Evolutionary conservation across 1,140 invertebrate species (phyloP).

Genomic region (Cherax quadricarinatus): DNA sequence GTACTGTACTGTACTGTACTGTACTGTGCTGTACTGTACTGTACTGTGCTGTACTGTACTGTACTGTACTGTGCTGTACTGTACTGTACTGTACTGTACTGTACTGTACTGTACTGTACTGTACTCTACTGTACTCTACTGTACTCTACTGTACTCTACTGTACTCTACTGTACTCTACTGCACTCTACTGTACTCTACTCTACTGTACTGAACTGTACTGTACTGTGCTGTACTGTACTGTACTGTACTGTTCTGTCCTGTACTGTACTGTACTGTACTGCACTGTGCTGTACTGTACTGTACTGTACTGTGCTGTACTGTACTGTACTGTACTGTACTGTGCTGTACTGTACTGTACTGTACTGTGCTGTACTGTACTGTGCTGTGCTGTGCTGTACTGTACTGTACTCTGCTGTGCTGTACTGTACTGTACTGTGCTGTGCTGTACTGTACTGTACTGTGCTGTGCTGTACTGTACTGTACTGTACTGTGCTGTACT

Average conservation of each 20-base stretch:
- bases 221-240: background rate
- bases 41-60: background rate
- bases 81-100: background rate
- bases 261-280: background rate
- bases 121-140: background rate
- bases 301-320: background rate
- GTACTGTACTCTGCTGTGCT: too few species aligned
- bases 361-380: slow-evolving; percentile 64
- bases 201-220: background rate
- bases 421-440: background rate
- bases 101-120: background rate
- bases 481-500: background rate
- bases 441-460: background rate
- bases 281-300: background rate
- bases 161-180: background rate
- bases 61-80: background rate
- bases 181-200: background rate
- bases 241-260: background rate
- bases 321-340: background rate
- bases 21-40: background rate
- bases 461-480: background rate
- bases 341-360: too few species aligned
- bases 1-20: slow-evolving; percentile 24
- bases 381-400: slow-evolving; percentile 1
- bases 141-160: background rate